Base-by-base conservation (phyloP, 2,113 vertebrate species). In the Gymnocephalus cernua region DNA sequence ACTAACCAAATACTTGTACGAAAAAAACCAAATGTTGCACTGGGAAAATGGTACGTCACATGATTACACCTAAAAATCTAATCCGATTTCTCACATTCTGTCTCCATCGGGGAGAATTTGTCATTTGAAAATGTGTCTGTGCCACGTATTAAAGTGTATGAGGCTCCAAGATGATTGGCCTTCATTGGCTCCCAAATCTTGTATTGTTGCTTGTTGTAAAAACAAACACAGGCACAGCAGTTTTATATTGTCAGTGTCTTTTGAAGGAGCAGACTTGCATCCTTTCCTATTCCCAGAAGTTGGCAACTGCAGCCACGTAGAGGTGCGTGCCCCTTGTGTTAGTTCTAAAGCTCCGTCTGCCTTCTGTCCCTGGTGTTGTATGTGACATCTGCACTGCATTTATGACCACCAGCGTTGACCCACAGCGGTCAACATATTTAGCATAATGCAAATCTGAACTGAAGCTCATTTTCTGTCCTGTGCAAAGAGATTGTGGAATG, bases 341-440 rank as follows among this genome's bases (percentile, higher is more conserved):
- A 8, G 65, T 65, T 66, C 71, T 53, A 72, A 57, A 56, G 66
- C 61, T 58, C 75, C 6, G 0, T 77, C 77, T 86, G 74, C 53
- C n/a, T 62, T 58, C 71, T 67, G 66, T 79, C 57, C 45, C 41
- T 41, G 35, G 32, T 67, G 68, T 57, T 57, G 63, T 57, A 4
- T 58, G 53, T 77, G 51, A 78, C 75, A 77, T 84, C 77, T 88
- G 79, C 45, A 75, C 61, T 51, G 65, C 65, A 32, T 89, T 87
- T 82, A 80, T 77, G 79, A 72, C 65, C 35, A 61, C 27, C 50
- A 64, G 65, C 62, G 59, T 38, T 83, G 69, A 76, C 75, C 70
- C 11, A 4, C 56, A 59, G 68, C 64, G 67, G 74, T 64, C 59
- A 81, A 41, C 50, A 38, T 8, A 25, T 66, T 79, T 79, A 76